phyloP scores from a whole-genome alignment of 2,888 invertebrate species.

The Agyllia agylla region DNA sequence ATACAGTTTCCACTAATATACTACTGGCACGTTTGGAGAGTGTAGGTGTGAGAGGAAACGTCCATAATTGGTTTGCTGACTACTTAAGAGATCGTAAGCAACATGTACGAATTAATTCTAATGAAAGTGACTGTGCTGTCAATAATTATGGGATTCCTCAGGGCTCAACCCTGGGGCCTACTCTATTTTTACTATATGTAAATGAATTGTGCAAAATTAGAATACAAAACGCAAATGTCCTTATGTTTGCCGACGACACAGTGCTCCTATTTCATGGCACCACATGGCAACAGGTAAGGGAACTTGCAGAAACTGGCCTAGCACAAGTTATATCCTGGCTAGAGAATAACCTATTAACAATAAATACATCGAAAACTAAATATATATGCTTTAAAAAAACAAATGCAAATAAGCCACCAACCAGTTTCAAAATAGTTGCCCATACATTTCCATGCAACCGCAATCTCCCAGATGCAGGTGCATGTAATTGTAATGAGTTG shows the following conservation, averaged over 20 bases:
- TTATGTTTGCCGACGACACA: background rate
- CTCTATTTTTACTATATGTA: background rate
- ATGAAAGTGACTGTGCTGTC: background rate
- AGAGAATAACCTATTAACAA: background rate
- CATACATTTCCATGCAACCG: background rate
- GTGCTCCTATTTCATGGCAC: background rate
- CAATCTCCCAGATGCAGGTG: background rate
- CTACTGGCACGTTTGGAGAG: background rate
- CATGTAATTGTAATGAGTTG: background rate
- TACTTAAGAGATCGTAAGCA: background rate
- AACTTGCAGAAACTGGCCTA: background rate
- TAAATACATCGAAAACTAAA: background rate
- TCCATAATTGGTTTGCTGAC: background rate
- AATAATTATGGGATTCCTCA: background rate
- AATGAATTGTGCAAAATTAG: background rate
- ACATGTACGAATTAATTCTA: background rate
- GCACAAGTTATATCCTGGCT: background rate
- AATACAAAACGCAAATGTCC: background rate
- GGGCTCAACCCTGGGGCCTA: background rate
- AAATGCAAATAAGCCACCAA: background rate
- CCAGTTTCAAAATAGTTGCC: background rate
- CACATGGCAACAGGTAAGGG: background rate
- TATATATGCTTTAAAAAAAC: background rate
- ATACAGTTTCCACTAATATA: background rate
- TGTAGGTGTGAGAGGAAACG: background rate